Percentiles rank a stretch among this genome's conserved stretches.
Evolutionary conservation across 2,888 invertebrate species (phyloP).

Genomic region (Philereme vetulata): DNA sequence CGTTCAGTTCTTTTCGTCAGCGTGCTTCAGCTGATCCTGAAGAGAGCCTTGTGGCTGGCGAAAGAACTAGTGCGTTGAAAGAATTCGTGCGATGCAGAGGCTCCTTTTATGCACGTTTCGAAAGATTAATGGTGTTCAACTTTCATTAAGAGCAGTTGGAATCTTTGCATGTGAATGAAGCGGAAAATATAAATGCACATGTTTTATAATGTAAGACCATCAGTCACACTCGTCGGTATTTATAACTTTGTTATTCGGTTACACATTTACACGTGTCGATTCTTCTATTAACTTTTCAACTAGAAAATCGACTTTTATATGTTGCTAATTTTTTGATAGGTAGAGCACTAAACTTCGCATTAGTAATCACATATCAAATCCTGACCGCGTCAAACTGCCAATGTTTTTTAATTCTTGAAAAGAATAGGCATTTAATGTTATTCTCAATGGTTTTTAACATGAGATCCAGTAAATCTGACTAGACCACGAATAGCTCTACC

Average conservation of each 20-base stretch:
- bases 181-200: constrained; percentile 36
- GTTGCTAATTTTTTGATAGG: background rate
- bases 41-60: no score
- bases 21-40: no score
- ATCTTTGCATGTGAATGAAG: constrained; percentile 53
- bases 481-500: no score
- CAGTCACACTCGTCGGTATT: background rate
- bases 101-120: background rate
- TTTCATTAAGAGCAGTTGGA: constrained; percentile 16
- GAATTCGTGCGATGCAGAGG: no score
- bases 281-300: background rate
- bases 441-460: no score
- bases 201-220: constrained; percentile 14
- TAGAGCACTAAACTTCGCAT: no score
- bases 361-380: no score
- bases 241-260: background rate
- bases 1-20: background rate
- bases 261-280: constrained; percentile 1
- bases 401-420: no score
- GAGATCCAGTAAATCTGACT: no score
- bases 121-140: constrained; percentile 11
- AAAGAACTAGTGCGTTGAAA: background rate
- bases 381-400: no score
- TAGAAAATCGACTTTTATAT: background rate
- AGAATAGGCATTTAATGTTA: no score